Conservation (phyloP, 2,113 vertebrate genomes). For the Papio anubis region DNA sequence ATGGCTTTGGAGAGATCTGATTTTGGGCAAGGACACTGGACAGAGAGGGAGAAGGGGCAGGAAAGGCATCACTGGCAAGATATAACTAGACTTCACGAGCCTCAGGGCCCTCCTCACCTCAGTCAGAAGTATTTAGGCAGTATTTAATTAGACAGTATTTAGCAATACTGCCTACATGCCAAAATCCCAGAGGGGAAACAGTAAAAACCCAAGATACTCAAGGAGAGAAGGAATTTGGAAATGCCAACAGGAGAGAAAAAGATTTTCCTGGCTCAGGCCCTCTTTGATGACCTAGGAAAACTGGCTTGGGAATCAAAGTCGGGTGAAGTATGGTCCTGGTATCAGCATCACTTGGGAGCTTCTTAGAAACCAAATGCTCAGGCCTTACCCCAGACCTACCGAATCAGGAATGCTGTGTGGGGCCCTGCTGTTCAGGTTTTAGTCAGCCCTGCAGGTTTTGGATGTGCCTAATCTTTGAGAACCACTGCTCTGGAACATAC, state of each 20-base stretch:
- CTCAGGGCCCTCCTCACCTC: not conserved
- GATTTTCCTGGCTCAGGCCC: not conserved
- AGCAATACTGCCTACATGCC: not conserved
- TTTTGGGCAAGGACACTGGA: not conserved
- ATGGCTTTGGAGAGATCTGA: not conserved
- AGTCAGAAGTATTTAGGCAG: not conserved
- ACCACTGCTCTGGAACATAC: not conserved
- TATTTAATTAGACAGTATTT: no score
- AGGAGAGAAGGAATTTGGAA: not conserved
- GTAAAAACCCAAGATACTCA: not conserved
- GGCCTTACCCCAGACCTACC: no score
- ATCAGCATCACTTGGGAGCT: not conserved
- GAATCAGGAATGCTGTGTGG: not conserved
- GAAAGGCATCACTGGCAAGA: not conserved
- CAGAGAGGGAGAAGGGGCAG: not conserved
- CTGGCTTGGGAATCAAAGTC: not conserved
- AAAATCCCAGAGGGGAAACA: not conserved
- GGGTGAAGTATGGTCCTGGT: not conserved
- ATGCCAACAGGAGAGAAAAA: no score
- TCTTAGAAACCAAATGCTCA: not conserved
- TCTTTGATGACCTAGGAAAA: not conserved
- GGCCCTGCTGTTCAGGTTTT: not conserved
- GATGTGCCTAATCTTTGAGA: not conserved
- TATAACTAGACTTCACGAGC: not conserved
- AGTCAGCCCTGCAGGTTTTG: not conserved